Evolutionary conservation across 2,797 vertebrate species (phyloP), one percentile per base, ranked within the genome.

Genomic region (Sebastes steindachneri): DNA sequence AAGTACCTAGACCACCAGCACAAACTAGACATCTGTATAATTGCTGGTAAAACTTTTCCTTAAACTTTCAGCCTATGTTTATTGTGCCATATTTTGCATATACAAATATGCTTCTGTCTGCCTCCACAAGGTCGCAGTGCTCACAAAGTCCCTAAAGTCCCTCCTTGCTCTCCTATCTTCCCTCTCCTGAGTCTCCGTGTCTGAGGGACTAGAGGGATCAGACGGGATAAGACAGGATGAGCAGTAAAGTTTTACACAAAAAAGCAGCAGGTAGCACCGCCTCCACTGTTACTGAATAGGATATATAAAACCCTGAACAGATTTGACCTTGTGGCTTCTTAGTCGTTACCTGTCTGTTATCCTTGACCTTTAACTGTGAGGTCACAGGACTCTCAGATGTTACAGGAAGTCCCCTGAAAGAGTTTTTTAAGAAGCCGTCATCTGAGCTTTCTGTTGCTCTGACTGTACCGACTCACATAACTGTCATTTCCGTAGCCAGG

Each of bases 71-170:
- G 4, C 2, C 2, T 5, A 3, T 0, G 0, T 19, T 65, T 6
- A 68, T 19, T 0, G 1, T 29, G 19, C n/a, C 6, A 4, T 35
- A 17, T 15, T 54, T 64, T 55, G 21, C 9, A 58, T n/a, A 35
- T n/a, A 35, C 10, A 53, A 26, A 55, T 26, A 3, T 73, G 4
- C 68, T 80, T 72, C 57, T 69, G 23, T 80, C 35, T 15, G 26
- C 73, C 26, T 87, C 83, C 75, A 75, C 76, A 78, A 84, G 75
- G 79, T 71, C 0, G 17, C 80, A 75, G 63, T 68, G 33, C 64
- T 19, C 3, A 51, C 66, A 81, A 68, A 77, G 53, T 60, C 28
- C 28, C 23, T 28, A n/a, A 75, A 80, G 26, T 58, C 79, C 70
- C 41, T 65, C 71, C 59, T 28, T 72, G 19, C 41, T 72, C 10